Percentiles rank a stretch among this genome's conserved stretches.
Conservation (phyloP, 2,888 invertebrate genomes). For the Luperina nickerlii region DNA sequence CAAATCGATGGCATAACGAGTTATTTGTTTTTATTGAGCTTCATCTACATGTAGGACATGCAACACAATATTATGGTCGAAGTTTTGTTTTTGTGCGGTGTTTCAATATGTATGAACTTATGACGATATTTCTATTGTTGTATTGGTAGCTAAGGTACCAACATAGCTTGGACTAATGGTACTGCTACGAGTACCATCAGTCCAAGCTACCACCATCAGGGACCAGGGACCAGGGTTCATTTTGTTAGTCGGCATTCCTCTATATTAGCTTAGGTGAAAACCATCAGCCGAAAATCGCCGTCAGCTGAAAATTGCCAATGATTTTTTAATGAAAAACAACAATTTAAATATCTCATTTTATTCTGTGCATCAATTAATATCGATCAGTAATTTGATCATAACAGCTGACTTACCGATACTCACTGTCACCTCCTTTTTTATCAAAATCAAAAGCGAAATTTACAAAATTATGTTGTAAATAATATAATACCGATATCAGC, state of each 20-base stretch:
- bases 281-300: too few relatives aligned
- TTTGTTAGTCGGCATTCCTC: too few relatives aligned
- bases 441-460: neutral
- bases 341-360: neutral
- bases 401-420: neutral
- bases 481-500: neutral
- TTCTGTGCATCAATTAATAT: neutral
- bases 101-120: conserved; percentile 3
- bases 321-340: neutral
- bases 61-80: conserved; percentile 8
- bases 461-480: too few relatives aligned
- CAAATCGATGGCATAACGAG: conserved; percentile 32
- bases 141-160: neutral
- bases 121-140: conserved; percentile 12
- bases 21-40: conserved; percentile 24
- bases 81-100: conserved; percentile 20
- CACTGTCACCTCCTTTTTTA: neutral
- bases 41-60: conserved; percentile 24
- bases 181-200: neutral
- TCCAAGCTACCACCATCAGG: too few relatives aligned
- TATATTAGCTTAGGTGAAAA: too few relatives aligned
- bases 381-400: neutral
- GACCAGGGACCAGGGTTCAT: too few relatives aligned
- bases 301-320: neutral
- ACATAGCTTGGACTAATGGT: neutral